A percentile compares a stretch with the other conserved stretches of the same genome.
These are phyloP conservation scores for Heliconius sara DNA, from an alignment of 2,888 invertebrate genomes.

Conservation along the genomic window DNA sequence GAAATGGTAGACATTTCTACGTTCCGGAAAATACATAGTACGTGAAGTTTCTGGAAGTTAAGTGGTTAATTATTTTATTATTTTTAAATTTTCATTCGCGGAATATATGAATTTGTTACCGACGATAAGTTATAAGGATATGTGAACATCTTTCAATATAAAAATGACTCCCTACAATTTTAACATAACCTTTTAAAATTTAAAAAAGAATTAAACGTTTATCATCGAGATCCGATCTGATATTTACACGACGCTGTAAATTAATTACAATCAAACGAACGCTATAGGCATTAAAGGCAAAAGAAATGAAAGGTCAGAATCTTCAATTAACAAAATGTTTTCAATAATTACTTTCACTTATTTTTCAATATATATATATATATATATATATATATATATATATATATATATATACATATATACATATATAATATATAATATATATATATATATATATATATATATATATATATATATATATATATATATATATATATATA, in stretches of 20 bases:
- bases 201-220: neutral
- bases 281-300: neutral
- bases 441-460: neutral
- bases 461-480: neutral
- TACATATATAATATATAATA: too few relatives aligned
- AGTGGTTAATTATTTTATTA: neutral
- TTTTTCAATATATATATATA: neutral
- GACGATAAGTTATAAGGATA: neutral
- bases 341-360: neutral
- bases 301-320: neutral
- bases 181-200: neutral
- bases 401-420: neutral
- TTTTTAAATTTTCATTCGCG: neutral
- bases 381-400: neutral
- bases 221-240: slow-evolving; percentile 11
- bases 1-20: neutral
- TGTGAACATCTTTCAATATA: neutral
- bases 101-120: neutral
- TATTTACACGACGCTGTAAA: slow-evolving; percentile 12
- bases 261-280: slow-evolving; percentile 14
- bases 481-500: neutral
- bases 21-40: neutral
- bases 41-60: neutral
- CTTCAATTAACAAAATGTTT: neutral
- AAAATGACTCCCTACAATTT: neutral